A percentile compares a stretch with the other conserved stretches of the same genome.
These are phyloP conservation scores for Stegostoma tigrinum DNA, from an alignment of 2,113 vertebrate species.

Conservation along the genomic window DNA sequence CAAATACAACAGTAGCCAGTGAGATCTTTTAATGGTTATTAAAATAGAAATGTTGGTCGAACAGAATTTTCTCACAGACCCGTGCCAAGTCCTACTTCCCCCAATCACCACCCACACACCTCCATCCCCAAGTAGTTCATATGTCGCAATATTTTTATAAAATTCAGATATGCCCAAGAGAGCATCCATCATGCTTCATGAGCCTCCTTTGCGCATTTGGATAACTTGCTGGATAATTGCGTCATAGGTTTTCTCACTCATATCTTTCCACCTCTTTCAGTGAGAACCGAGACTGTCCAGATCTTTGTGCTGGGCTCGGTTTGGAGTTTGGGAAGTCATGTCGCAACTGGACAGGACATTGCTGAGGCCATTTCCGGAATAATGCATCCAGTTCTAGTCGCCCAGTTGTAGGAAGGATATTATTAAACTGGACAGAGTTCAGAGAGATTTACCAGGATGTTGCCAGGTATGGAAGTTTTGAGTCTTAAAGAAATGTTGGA, in stretches of 20 bases:
- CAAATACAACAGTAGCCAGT: slow-evolving; percentile 31
- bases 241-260: neutral
- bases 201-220: neutral
- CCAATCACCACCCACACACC: neutral
- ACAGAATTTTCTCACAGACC: neutral
- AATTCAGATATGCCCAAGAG: neutral
- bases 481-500: too few species aligned
- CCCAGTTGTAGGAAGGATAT: too few species aligned
- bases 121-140: neutral
- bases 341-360: too few species aligned
- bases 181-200: neutral
- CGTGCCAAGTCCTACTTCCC: neutral
- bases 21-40: slow-evolving; percentile 8
- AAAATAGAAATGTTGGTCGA: slow-evolving; percentile 18
- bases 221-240: neutral
- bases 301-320: neutral
- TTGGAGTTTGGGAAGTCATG: neutral
- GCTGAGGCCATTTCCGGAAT: too few species aligned
- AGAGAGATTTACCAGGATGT: too few species aligned
- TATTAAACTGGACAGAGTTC: too few species aligned
- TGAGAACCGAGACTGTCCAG: neutral
- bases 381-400: too few species aligned
- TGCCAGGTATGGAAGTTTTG: too few species aligned
- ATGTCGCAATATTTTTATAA: neutral
- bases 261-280: neutral